Percentiles rank a stretch among this genome's conserved stretches.
phyloP scores from a whole-genome alignment of 1,140 invertebrate species.

The Eupristina koningsbergeri region DNA sequence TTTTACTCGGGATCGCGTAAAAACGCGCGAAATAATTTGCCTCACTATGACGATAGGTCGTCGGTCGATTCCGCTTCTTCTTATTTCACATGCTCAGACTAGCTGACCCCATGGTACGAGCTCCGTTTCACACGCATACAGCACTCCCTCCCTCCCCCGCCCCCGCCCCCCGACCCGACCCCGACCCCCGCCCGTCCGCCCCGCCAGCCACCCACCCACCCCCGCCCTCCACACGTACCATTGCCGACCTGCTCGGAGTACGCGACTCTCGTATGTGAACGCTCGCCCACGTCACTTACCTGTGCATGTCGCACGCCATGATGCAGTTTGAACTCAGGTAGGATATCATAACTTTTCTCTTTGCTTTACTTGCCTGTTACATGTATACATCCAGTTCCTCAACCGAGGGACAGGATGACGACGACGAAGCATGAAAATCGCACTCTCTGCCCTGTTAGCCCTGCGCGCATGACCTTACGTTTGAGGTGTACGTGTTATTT shows the following conservation, averaged over 20 bases:
- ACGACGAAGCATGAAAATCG: background rate
- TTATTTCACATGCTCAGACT: background rate
- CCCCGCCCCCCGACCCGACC: background rate
- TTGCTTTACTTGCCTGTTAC: background rate
- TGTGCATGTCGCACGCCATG: background rate
- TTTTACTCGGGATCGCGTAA: background rate
- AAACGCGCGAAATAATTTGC: background rate
- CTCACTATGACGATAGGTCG: background rate
- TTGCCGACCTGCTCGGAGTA: background rate
- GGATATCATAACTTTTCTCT: slow-evolving; percentile 37
- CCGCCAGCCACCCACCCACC: background rate
- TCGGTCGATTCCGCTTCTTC: background rate
- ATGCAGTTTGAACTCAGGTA: slow-evolving; percentile 46
- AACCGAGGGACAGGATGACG: background rate
- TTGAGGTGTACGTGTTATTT: background rate
- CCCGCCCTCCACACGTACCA: too few species aligned
- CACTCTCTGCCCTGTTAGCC: too few species aligned
- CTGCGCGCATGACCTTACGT: background rate
- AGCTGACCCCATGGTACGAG: background rate
- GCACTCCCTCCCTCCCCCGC: background rate
- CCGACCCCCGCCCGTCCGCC: background rate
- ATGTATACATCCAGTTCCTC: background rate
- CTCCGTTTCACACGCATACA: background rate
- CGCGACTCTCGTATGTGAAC: background rate
- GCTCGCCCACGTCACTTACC: slow-evolving; percentile 11